A percentile compares a stretch with the other conserved stretches of the same genome.
Evolutionary conservation across 2,797 vertebrate genomes (phyloP).

Genomic region (Coendou prehensilis): DNA sequence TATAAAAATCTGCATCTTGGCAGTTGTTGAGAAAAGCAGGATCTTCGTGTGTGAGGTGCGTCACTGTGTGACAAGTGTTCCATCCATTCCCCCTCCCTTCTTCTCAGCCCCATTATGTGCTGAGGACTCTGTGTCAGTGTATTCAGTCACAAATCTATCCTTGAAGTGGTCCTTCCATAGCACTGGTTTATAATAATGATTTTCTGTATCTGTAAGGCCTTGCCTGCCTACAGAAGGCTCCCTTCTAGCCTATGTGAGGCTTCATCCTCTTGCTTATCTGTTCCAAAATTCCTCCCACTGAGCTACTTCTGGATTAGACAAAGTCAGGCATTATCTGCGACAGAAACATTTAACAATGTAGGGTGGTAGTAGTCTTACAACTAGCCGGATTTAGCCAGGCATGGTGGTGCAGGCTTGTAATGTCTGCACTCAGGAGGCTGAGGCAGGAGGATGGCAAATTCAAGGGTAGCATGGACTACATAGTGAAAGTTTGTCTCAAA

Average conservation of each 20-base stretch:
- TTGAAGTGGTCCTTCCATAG: background rate
- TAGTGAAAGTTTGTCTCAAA: background rate
- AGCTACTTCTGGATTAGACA: background rate
- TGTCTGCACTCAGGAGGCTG: background rate
- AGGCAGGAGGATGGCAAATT: background rate
- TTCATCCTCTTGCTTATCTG: background rate
- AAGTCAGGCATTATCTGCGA: background rate
- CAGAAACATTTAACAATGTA: background rate
- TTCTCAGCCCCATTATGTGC: background rate
- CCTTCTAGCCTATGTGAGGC: background rate
- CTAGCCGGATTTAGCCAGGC: background rate
- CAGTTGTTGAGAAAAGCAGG: background rate
- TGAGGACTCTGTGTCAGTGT: background rate
- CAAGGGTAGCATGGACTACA: background rate
- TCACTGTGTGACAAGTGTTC: background rate
- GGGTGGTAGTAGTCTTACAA: background rate
- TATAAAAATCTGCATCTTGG: background rate
- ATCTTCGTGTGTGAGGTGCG: no score
- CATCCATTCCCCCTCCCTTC: background rate
- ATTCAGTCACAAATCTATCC: no score
- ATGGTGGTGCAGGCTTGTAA: background rate
- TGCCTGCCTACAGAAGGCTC: background rate
- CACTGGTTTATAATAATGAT: background rate
- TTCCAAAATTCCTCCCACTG: background rate
- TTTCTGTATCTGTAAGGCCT: background rate